These are phyloP conservation scores for Trypoxylus dichotomus DNA, from an alignment of 1,140 invertebrate species.

Conservation along the genomic window DNA sequence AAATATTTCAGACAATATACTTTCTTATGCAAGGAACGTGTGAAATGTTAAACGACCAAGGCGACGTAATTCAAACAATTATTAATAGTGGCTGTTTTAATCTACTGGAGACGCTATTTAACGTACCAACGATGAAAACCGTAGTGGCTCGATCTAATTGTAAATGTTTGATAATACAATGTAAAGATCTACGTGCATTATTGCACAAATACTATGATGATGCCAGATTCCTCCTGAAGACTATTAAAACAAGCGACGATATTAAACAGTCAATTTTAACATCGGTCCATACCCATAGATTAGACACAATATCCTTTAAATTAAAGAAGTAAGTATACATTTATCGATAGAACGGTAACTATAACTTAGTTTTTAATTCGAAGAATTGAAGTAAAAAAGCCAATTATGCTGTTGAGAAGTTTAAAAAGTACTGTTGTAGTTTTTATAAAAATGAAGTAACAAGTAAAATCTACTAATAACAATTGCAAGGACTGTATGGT, in stretches of 20 bases:
- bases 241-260: background rate
- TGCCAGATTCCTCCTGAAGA: background rate
- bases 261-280: background rate
- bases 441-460: too few relatives aligned
- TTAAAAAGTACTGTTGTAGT: too few relatives aligned
- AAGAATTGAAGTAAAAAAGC: too few relatives aligned
- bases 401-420: too few relatives aligned
- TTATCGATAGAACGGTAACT: too few relatives aligned
- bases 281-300: background rate
- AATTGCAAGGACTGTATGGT: too few relatives aligned
- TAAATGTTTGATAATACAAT: background rate
- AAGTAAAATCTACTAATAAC: too few relatives aligned
- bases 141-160: background rate
- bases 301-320: background rate
- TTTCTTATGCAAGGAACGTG: constrained; percentile 1
- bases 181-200: background rate
- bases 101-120: background rate
- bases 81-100: background rate
- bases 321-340: background rate
- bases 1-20: background rate
- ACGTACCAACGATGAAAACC: background rate
- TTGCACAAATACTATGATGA: background rate
- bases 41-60: constrained; percentile 14
- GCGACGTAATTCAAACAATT: background rate
- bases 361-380: too few relatives aligned